Percentiles rank a stretch among this genome's conserved stretches.
Evolutionary conservation across 1,140 invertebrate genomes (phyloP).

Genomic region (Megalopta genalis): DNA sequence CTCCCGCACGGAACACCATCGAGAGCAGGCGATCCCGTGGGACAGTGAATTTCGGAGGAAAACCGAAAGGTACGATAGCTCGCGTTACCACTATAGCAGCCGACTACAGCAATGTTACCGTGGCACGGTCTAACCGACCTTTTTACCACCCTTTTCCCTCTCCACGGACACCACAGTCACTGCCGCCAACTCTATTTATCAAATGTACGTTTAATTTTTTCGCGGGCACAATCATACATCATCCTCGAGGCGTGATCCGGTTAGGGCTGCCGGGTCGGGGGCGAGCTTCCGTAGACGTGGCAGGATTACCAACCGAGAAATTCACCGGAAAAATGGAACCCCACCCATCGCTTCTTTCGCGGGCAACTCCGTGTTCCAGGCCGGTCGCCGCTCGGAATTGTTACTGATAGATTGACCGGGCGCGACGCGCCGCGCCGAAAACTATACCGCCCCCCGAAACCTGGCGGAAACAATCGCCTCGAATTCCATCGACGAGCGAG

Average conservation of each 20-base stretch:
- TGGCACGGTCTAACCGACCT: slow-evolving; percentile 58
- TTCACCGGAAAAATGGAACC: slow-evolving; percentile 69
- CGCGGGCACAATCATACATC: slow-evolving; percentile 72
- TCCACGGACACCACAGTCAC: slow-evolving; percentile 60
- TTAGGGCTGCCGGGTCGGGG: slow-evolving; percentile 59
- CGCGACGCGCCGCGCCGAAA: neutral
- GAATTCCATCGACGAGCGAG: slow-evolving; percentile 34
- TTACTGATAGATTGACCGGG: slow-evolving; percentile 62
- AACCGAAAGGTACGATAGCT: slow-evolving; percentile 63
- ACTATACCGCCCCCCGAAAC: slow-evolving; percentile 11
- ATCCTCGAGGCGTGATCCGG: slow-evolving; percentile 73
- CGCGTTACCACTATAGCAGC: slow-evolving; percentile 52
- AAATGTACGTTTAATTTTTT: slow-evolving; percentile 78
- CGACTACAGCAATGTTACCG: slow-evolving; percentile 24
- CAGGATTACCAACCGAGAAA: slow-evolving; percentile 70
- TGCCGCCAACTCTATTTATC: slow-evolving; percentile 76
- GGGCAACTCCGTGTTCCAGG: slow-evolving; percentile 43
- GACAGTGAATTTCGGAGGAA: slow-evolving; percentile 68
- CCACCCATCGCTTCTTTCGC: slow-evolving; percentile 22
- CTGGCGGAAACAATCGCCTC: slow-evolving; percentile 26
- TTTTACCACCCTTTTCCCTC: slow-evolving; percentile 54
- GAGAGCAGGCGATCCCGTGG: slow-evolving; percentile 60
- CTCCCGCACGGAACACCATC: slow-evolving; percentile 55
- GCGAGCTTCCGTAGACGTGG: slow-evolving; percentile 67
- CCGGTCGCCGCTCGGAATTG: slow-evolving; percentile 57